Conservation (phyloP, 2,888 invertebrate genomes). For the Oligia latruncula region DNA sequence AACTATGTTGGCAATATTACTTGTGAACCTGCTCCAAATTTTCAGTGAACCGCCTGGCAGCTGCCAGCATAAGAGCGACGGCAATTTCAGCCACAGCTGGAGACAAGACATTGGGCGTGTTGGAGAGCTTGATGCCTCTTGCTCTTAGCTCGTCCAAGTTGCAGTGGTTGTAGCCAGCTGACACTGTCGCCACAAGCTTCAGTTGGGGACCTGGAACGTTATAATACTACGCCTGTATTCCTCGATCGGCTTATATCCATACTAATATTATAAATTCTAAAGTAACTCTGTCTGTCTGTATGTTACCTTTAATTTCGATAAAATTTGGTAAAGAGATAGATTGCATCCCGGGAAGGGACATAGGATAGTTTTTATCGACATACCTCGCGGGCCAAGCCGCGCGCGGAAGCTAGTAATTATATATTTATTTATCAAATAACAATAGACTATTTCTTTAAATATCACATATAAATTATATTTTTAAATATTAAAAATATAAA, state of each 20-base stretch:
- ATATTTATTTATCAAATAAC: too few species aligned
- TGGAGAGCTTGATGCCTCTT: slow-evolving; percentile 94
- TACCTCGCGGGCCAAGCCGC: too few species aligned
- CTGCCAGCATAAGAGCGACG: slow-evolving; percentile 93
- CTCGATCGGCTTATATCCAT: background rate
- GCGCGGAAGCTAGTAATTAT: too few species aligned
- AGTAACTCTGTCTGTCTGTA: too few species aligned
- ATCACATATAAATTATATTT: too few species aligned
- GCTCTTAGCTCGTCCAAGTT: slow-evolving; percentile 93
- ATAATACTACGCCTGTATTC: background rate
- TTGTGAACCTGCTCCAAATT: slow-evolving; percentile 92
- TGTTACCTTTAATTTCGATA: too few species aligned
- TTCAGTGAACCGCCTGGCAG: slow-evolving; percentile 94
- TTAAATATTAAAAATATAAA: too few species aligned
- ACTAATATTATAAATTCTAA: too few species aligned
- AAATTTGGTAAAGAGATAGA: too few species aligned
- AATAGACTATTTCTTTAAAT: too few species aligned
- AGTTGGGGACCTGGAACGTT: slow-evolving; percentile 91
- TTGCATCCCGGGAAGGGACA: too few species aligned
- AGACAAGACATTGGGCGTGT: slow-evolving; percentile 95
- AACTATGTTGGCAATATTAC: slow-evolving; percentile 76
- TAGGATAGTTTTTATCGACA: too few species aligned
- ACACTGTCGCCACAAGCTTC: slow-evolving; percentile 95
- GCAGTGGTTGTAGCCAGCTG: slow-evolving; percentile 97
- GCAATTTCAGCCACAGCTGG: slow-evolving; percentile 96